A percentile compares a stretch with the other conserved stretches of the same genome.
Conservation (phyloP, 2,797 vertebrate species). For the Argyrosomus regius region DNA sequence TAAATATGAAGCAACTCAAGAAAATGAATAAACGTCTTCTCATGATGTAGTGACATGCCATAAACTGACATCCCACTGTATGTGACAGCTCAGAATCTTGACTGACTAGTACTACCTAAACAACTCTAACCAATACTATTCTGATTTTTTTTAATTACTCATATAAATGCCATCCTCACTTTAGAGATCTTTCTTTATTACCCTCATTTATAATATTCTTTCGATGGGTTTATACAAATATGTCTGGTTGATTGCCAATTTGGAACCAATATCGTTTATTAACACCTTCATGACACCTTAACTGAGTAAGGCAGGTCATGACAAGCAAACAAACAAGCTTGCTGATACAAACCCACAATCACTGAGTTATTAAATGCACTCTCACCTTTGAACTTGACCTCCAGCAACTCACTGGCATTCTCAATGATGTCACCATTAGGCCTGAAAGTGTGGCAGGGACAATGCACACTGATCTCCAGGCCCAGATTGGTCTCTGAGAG, state of each 20-base stretch:
- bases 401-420: slow-evolving; percentile 92
- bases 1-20: neutral
- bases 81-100: neutral
- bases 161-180: neutral
- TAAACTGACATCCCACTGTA: neutral
- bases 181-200: neutral
- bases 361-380: slow-evolving; percentile 2
- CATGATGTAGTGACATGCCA: neutral
- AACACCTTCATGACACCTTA: neutral
- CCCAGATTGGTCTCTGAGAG: slow-evolving; percentile 93
- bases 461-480: slow-evolving; percentile 97
- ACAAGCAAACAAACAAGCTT: slow-evolving; percentile 11
- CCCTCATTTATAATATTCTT: neutral
- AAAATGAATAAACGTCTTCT: neutral
- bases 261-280: neutral
- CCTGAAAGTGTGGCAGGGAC: slow-evolving; percentile 96
- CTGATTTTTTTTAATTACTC: too few species aligned
- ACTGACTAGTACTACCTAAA: neutral
- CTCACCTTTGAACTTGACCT: slow-evolving; percentile 97
- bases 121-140: neutral
- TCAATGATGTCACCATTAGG: slow-evolving; percentile 95
- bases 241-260: neutral
- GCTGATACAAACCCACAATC: neutral
- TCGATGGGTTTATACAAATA: neutral
- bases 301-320: neutral